These are phyloP conservation scores for Xylophagus ater DNA, from an alignment of 2,888 invertebrate species.

Conservation along the genomic window DNA sequence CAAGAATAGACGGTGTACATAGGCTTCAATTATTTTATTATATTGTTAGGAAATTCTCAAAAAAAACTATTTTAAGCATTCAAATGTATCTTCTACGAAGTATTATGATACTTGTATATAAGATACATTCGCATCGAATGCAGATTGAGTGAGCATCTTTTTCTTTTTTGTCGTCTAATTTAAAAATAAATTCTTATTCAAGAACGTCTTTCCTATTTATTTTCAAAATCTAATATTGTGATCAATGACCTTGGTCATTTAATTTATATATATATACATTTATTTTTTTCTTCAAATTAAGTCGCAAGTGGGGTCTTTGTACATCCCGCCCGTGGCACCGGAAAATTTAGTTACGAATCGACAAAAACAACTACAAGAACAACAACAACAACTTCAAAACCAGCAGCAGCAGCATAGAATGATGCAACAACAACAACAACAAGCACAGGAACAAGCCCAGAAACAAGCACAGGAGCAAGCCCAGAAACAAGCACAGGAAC, in stretches of 20 bases:
- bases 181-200: no score
- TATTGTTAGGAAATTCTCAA: no score
- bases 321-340: slow-evolving; percentile 45
- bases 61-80: no score
- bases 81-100: no score
- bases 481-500: slow-evolving; percentile 36
- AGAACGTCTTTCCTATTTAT: no score
- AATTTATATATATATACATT: not conserved
- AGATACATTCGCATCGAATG: no score
- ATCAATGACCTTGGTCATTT: slow-evolving; percentile 12
- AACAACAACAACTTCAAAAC: slow-evolving; percentile 40
- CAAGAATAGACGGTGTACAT: no score
- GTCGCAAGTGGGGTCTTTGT: slow-evolving; percentile 42
- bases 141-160: no score
- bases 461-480: slow-evolving; percentile 39
- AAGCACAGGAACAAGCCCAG: slow-evolving; percentile 24
- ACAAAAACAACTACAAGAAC: slow-evolving; percentile 28
- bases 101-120: no score
- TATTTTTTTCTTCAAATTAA: slow-evolving; percentile 5
- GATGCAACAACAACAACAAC: slow-evolving; percentile 23
- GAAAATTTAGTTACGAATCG: slow-evolving; percentile 26
- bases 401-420: slow-evolving; percentile 38
- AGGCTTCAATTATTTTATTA: no score
- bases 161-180: no score
- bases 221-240: no score